A percentile compares a stretch with the other conserved stretches of the same genome.
Conservation (phyloP, 2,113 vertebrate genomes). For the Prionailurus bengalensis region DNA sequence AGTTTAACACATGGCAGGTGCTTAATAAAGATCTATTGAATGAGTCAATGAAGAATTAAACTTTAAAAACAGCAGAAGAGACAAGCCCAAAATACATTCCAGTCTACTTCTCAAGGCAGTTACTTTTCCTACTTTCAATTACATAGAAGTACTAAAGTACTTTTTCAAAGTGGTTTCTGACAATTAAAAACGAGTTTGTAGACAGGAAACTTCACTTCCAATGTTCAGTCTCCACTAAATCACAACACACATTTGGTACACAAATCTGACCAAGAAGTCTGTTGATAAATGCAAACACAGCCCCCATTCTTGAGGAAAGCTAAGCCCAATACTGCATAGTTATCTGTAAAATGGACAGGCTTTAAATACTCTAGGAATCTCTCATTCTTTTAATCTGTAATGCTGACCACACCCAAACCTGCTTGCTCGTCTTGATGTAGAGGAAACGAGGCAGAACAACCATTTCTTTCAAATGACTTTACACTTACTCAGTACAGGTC, state of each 20-base stretch:
- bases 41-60: conserved; percentile 35
- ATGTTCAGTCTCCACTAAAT: background rate
- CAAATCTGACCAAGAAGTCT: background rate
- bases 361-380: background rate
- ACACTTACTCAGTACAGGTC: background rate
- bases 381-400: background rate
- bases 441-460: background rate
- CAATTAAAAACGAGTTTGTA: background rate
- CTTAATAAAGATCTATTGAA: conserved; percentile 3
- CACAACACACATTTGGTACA: background rate
- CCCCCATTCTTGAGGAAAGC: background rate
- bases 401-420: background rate
- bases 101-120: conserved; percentile 19
- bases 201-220: background rate
- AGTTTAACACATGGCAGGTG: background rate
- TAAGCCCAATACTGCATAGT: background rate
- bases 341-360: background rate
- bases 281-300: background rate
- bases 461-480: background rate
- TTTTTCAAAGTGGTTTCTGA: conserved; percentile 34
- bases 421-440: background rate
- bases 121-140: background rate
- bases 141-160: background rate
- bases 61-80: background rate
- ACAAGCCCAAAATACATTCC: background rate